Evolutionary conservation across 2,797 vertebrate genomes (phyloP), one percentile per base, ranked within the genome.

Genomic region (Sitta carolinensis): DNA sequence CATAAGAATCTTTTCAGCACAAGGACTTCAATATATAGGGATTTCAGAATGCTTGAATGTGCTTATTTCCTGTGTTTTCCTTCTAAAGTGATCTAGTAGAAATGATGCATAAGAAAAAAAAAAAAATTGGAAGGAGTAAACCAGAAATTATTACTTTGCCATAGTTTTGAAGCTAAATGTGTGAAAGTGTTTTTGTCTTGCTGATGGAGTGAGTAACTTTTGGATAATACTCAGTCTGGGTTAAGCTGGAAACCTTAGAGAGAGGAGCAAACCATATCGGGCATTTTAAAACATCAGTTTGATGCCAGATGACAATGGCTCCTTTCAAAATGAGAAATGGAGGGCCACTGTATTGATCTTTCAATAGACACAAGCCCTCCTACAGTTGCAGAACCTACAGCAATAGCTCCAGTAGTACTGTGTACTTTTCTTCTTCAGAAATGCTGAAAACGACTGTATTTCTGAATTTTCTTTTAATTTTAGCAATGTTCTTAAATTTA

Each of bases 261-360:
- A 82, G 36, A 73, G 20, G 2, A 66, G 11, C 1, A 63, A 81
- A 68, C 26, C 3, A 48, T 38, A 55, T 34, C 34, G 40, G 55
- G 18, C 7, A 74, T 86, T 91, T 89, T 70, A 74, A 94, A 67
- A 13, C 10, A 62, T 55, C 26, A 27, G 79, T 90, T 90, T 87
- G 48, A 92, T 76, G 27, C 11, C 52, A 58, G 40, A 15, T 89
- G 67, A 87, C 47, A 93, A 73, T 25, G 13, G 5, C 9, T 69
- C 20, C 62, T 72, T 88, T 94, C 66, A 84, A 84, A 93, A 78
- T 63, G 63, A 92, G 55, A 93, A 90, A 76, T 21, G 61, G 40
- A 81, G 15, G 14, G 12, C 22, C 4, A 1, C n/a, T 78, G n/a
- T 66, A 84, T 48, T 73, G 62, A 86, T 58, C 40, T 92, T 81